A percentile compares a stretch with the other conserved stretches of the same genome.
These are phyloP conservation scores for Tribolium castaneum DNA, from an alignment of 1,140 invertebrate species.

Conservation along the genomic window DNA sequence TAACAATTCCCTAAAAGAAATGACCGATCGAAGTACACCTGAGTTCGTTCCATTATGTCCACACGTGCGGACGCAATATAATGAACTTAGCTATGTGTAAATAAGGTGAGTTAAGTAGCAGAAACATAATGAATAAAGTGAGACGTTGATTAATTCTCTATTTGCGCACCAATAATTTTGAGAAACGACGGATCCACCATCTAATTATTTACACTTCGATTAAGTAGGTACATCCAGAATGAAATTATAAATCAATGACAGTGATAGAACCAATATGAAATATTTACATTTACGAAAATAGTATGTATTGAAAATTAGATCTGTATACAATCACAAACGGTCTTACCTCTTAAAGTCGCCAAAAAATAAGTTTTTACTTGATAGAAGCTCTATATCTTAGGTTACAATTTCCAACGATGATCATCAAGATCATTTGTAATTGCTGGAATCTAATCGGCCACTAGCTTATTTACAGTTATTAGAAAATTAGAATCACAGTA, in stretches of 20 bases:
- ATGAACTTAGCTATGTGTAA: too few relatives aligned
- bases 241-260: slow-evolving; percentile 23
- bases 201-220: slow-evolving; percentile 24
- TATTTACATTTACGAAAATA: slow-evolving; percentile 36
- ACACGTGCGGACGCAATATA: too few relatives aligned
- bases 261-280: slow-evolving; percentile 21
- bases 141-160: not conserved
- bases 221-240: slow-evolving; percentile 22
- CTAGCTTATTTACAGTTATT: slow-evolving; percentile 33
- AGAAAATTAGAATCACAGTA: slow-evolving; percentile 29
- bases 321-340: slow-evolving; percentile 14
- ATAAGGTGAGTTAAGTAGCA: too few relatives aligned
- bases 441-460: slow-evolving; percentile 17
- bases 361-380: slow-evolving; percentile 23
- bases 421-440: slow-evolving; percentile 33
- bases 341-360: not conserved
- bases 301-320: slow-evolving; percentile 29
- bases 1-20: not conserved
- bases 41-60: too few relatives aligned
- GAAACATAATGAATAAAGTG: too few relatives aligned
- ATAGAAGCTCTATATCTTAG: slow-evolving; percentile 6
- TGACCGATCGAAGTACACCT: not conserved
- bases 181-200: slow-evolving; percentile 1
- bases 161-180: not conserved
- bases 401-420: not conserved